Percentiles rank a stretch among this genome's conserved stretches.
phyloP scores from a whole-genome alignment of 2,888 invertebrate species.

The Yponomeuta sedellus region DNA sequence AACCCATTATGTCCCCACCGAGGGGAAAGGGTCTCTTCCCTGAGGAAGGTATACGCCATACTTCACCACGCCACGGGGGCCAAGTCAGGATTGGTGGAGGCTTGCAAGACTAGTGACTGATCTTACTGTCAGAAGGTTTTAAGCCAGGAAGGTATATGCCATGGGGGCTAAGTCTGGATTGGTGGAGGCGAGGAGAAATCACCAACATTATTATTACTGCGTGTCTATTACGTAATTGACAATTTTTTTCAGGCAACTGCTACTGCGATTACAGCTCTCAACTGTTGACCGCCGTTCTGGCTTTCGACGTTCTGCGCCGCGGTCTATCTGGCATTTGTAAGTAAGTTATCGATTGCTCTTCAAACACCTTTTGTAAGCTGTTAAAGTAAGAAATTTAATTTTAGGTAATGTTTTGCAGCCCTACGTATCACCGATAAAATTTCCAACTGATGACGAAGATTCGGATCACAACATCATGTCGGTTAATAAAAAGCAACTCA shows the following conservation, averaged over 20 bases:
- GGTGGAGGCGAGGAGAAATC: no score
- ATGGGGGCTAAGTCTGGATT: no score
- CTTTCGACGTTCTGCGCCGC: conserved; percentile 56
- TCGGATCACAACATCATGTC: not conserved
- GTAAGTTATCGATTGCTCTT: conserved; percentile 26
- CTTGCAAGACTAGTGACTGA: no score
- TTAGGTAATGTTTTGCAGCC: conserved; percentile 73
- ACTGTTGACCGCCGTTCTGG: conserved; percentile 56
- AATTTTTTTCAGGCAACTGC: conserved; percentile 50
- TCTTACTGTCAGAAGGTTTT: no score
- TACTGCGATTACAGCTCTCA: conserved; percentile 63
- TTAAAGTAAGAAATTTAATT: conserved; percentile 40
- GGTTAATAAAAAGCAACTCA: not conserved
- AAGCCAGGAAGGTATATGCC: no score
- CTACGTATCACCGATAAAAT: conserved; percentile 64
- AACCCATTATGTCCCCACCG: no score
- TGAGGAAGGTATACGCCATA: no score
- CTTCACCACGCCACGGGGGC: no score
- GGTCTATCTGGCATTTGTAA: conserved; percentile 60
- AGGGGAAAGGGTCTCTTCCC: no score
- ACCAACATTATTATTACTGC: no score
- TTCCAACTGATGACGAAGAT: conserved; percentile 40
- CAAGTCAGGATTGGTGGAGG: no score
- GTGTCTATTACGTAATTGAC: no score
- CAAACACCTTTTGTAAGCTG: not conserved